phyloP scores from a whole-genome alignment of 2,113 vertebrate species.

The Planiliza haematocheilus region DNA sequence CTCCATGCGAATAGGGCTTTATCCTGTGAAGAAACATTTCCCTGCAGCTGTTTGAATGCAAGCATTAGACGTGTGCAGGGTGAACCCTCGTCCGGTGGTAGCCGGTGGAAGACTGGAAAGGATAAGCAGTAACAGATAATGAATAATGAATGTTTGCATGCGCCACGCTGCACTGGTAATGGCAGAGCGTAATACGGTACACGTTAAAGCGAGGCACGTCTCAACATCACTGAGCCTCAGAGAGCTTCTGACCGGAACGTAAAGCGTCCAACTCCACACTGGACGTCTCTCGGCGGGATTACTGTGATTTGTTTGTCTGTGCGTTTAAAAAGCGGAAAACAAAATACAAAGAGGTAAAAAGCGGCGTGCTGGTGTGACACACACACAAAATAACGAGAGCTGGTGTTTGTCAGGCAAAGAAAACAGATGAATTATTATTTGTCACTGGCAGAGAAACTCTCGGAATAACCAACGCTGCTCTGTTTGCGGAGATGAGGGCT shows the following conservation, averaged over 20 bases:
- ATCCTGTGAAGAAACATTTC: too few relatives aligned
- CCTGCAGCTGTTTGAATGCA: too few relatives aligned
- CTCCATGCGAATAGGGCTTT: too few relatives aligned
- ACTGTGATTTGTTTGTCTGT: slow-evolving; percentile 49
- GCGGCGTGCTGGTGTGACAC: slow-evolving; percentile 16
- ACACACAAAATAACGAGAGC: slow-evolving; percentile 2
- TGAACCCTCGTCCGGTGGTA: too few relatives aligned
- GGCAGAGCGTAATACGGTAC: neutral
- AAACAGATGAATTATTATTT: slow-evolving; percentile 21
- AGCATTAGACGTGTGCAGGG: too few relatives aligned
- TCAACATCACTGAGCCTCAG: slow-evolving; percentile 16
- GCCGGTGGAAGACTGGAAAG: too few relatives aligned
- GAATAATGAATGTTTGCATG: neutral
- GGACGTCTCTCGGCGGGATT: slow-evolving; percentile 40
- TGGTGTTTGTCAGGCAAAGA: slow-evolving; percentile 42
- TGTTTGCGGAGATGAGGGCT: slow-evolving; percentile 46
- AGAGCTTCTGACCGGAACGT: slow-evolving; percentile 19
- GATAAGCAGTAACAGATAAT: too few relatives aligned
- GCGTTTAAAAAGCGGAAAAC: slow-evolving; percentile 28
- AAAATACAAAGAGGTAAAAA: slow-evolving; percentile 26
- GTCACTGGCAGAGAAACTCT: slow-evolving; percentile 27
- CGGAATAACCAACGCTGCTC: slow-evolving; percentile 20
- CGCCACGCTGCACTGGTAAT: neutral
- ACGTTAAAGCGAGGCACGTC: neutral
- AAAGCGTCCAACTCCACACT: slow-evolving; percentile 13